Conservation (phyloP, 2,888 invertebrate genomes). For the Eupelmus urozonus region DNA sequence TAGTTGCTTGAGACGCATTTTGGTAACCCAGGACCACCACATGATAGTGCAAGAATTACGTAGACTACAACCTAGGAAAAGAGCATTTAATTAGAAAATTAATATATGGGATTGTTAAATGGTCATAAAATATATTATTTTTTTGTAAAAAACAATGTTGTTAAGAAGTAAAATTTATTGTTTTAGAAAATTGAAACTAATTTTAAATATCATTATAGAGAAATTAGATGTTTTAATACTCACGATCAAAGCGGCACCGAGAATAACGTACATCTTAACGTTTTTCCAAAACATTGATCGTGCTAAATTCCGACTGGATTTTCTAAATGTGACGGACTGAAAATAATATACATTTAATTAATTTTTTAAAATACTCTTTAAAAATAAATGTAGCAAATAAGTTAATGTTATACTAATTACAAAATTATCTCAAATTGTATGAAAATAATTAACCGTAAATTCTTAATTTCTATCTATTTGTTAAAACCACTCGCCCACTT, state of each 20-base stretch:
- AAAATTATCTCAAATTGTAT: too few relatives aligned
- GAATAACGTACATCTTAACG: conserved; percentile 90
- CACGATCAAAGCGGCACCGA: conserved; percentile 83
- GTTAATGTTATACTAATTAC: too few relatives aligned
- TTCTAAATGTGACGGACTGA: conserved; percentile 92
- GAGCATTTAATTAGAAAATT: background rate
- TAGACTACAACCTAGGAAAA: conserved; percentile 83
- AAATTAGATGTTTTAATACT: conserved; percentile 72
- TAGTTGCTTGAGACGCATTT: conserved; percentile 80
- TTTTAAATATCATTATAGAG: too few relatives aligned
- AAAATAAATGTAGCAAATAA: too few relatives aligned
- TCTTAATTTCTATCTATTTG: too few relatives aligned
- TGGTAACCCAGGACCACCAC: conserved; percentile 90
- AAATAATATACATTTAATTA: conserved; percentile 67
- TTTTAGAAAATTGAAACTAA: too few relatives aligned
- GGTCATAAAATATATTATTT: too few relatives aligned
- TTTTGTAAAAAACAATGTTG: too few relatives aligned
- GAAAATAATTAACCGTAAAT: too few relatives aligned
- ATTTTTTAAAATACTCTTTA: background rate
- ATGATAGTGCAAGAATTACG: conserved; percentile 91
- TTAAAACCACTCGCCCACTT: too few relatives aligned
- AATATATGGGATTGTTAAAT: too few relatives aligned
- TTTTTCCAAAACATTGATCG: conserved; percentile 96
- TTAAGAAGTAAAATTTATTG: too few relatives aligned
- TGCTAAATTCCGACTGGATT: conserved; percentile 90